Base-by-base conservation (phyloP, 2,888 invertebrate genomes). In the Pterostichus madidus region DNA sequence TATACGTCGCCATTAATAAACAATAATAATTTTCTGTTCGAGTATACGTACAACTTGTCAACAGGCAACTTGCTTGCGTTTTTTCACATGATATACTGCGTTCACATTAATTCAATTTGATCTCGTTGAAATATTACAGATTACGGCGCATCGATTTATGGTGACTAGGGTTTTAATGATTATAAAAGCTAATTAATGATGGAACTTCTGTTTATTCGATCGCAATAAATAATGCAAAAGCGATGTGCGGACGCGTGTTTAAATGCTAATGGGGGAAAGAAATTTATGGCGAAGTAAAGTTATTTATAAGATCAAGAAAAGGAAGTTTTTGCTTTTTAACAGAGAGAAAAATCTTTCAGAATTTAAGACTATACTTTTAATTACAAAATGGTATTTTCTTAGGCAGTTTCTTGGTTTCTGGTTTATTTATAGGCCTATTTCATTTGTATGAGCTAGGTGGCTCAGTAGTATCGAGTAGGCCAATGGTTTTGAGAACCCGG, bases 181-280 rank as follows among this genome's bases (percentile, higher is more conserved):
- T 75, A 52, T 75, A 75, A 52, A 75, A 75, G 75, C 52, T 75
- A 75, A 75, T 75, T 75, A 75, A 75, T 75, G 75, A 75, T 75
- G 75, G 52, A 46, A 49, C 75, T 75, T 75, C 49, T 52, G 52
- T 75, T 75, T 75, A 75, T 75, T 75, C 52, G 11, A n/a, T 49
- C n/a, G 32, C 52, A 75, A 75, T 75, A 75, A 75, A 75, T 75
- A 75, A 71, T 17, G 17, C 68, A 17, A 11, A 5, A 71, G 7
- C 68, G 68, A 71, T 71, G 13, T 15, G 13, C 17, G 15, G 68
- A 71, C 68, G 56, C 52, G 44, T 44, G 68, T 71, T 71, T 71
- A 71, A 44, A 44, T 71, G 44, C 68, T 71, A 44, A 71, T 71
- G 68, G 44, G 17, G 10, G 44, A 44, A 13, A 15, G 46, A 71